Percentiles rank a stretch among this genome's conserved stretches.
These are phyloP conservation scores for Homarus gammarus DNA, from an alignment of 2,888 invertebrate species.

Conservation along the genomic window DNA sequence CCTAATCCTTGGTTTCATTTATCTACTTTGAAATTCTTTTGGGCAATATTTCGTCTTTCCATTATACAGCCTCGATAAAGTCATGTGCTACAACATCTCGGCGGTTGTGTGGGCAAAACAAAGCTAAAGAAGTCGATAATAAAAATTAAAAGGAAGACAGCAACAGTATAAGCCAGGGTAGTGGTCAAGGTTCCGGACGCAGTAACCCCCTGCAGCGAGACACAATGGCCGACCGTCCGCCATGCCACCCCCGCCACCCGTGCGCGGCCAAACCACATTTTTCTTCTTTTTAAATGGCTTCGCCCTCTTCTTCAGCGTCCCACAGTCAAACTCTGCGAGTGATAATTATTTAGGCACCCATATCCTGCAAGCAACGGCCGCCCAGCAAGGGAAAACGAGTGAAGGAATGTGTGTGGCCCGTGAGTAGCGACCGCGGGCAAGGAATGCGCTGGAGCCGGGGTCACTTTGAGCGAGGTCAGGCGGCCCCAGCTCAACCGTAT, in stretches of 20 bases:
- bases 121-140: too few species aligned
- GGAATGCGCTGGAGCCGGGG: slow-evolving; percentile 8
- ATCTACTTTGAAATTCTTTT: background rate
- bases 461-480: slow-evolving; percentile 35
- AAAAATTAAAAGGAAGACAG: background rate
- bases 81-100: too few species aligned
- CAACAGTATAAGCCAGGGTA: slow-evolving; percentile 21
- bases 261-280: slow-evolving; percentile 50
- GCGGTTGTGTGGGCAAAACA: too few species aligned
- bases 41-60: background rate
- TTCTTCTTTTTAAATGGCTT: slow-evolving; percentile 57
- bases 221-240: slow-evolving; percentile 52
- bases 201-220: slow-evolving; percentile 52
- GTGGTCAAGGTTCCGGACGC: slow-evolving; percentile 18
- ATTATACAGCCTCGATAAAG: too few species aligned
- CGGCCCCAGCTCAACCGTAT: slow-evolving; percentile 33
- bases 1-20: slow-evolving; percentile 10
- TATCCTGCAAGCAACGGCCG: background rate
- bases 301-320: slow-evolving; percentile 21
- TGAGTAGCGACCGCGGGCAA: background rate
- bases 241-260: slow-evolving; percentile 43
- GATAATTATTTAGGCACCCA: background rate
- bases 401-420: background rate
- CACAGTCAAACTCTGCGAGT: background rate
- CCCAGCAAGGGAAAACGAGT: background rate